A percentile compares a stretch with the other conserved stretches of the same genome.
Conservation (phyloP, 2,797 vertebrate species). For the Peromyscus attwateri region DNA sequence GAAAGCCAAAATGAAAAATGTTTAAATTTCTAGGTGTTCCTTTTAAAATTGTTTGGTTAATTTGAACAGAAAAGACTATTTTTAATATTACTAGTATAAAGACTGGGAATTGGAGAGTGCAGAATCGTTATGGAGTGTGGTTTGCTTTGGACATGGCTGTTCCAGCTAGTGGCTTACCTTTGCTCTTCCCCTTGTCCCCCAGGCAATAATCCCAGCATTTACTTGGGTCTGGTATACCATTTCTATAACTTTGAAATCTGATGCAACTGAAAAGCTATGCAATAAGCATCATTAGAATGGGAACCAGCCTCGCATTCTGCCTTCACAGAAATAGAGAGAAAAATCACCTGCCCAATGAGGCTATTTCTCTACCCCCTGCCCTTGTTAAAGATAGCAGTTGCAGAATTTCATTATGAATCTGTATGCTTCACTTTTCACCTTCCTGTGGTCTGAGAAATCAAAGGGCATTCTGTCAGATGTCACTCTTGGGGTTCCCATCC, state of each 20-base stretch:
- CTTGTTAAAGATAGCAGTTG: slow-evolving; percentile 50
- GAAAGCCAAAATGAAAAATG: slow-evolving; percentile 31
- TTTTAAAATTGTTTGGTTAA: neutral
- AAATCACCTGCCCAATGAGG: slow-evolving; percentile 52
- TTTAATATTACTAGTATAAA: neutral
- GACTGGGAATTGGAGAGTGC: neutral
- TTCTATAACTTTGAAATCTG: slow-evolving; percentile 54
- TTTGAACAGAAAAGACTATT: slow-evolving; percentile 27
- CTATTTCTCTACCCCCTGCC: slow-evolving; percentile 47
- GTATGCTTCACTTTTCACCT: neutral
- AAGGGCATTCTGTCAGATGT: slow-evolving; percentile 32
- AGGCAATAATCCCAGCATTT: slow-evolving; percentile 21
- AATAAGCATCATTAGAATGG: slow-evolving; percentile 35
- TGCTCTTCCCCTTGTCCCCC: neutral
- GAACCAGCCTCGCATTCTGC: neutral
- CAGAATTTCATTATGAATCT: slow-evolving; percentile 44
- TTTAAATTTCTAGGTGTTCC: neutral
- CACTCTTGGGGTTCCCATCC: slow-evolving; percentile 15
- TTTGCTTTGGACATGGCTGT: neutral
- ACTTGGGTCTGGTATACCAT: neutral
- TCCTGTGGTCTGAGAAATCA: slow-evolving; percentile 34
- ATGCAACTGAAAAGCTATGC: slow-evolving; percentile 21
- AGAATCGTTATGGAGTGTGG: neutral
- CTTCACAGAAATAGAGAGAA: slow-evolving; percentile 26
- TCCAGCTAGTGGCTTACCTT: neutral